Percentiles rank a stretch among this genome's conserved stretches.
Evolutionary conservation across 1,140 invertebrate species (phyloP).

Genomic region (Drosophila equinoxialis): DNA sequence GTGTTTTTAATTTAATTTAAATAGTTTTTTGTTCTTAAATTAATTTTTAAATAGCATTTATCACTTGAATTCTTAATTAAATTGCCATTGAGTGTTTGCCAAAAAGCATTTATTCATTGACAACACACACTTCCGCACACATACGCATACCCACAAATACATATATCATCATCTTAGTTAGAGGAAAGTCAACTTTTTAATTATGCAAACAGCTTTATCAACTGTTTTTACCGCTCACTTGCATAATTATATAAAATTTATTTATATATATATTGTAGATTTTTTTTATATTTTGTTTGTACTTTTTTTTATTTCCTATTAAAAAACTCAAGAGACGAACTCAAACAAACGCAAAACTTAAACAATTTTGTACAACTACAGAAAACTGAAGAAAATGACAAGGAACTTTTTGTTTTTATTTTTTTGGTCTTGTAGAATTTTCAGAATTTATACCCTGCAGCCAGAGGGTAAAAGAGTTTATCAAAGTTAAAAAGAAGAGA

Average conservation of each 20-base stretch:
- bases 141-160: background rate
- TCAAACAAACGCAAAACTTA: conserved; percentile 45
- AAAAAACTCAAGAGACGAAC: conserved; percentile 47
- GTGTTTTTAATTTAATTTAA: background rate
- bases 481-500: background rate
- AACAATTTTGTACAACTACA: conserved; percentile 22
- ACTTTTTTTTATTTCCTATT: conserved; percentile 43
- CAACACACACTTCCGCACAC: background rate
- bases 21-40: background rate
- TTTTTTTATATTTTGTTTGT: conserved; percentile 17
- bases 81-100: background rate
- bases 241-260: conserved; percentile 58
- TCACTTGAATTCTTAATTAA: background rate
- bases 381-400: conserved; percentile 46
- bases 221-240: conserved; percentile 31
- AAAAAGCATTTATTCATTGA: background rate
- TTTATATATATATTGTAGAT: background rate
- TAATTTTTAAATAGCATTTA: background rate
- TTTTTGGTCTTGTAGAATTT: conserved; percentile 5
- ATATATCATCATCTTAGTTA: conserved; percentile 27
- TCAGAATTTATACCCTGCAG: conserved; percentile 1
- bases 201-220: conserved; percentile 53
- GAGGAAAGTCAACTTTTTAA: conserved; percentile 40
- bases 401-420: conserved; percentile 30
- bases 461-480: background rate